Evolutionary conservation across 2,113 vertebrate genomes (phyloP).

Genomic region (Harpagus bidentatus): DNA sequence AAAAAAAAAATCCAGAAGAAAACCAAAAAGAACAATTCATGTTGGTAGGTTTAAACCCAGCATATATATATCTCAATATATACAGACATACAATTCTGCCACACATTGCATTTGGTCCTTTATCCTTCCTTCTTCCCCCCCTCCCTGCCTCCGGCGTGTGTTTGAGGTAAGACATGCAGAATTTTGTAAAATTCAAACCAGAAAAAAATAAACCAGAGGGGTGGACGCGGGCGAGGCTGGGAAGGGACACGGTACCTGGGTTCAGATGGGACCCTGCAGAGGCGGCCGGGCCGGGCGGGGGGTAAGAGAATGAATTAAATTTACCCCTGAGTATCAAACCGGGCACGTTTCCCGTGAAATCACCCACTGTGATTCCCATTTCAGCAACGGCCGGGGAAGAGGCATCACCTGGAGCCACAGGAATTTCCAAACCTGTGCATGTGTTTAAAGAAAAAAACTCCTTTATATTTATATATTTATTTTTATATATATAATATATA

Average conservation of each 20-base stretch:
- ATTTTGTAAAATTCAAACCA: neutral
- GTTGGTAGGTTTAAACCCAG: slow-evolving; percentile 21
- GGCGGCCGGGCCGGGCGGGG: neutral
- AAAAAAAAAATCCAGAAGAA: neutral
- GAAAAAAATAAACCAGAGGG: neutral
- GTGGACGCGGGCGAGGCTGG: neutral
- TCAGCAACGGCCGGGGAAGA: neutral
- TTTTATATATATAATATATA: neutral
- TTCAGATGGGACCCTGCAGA: neutral
- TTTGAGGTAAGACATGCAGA: slow-evolving; percentile 51
- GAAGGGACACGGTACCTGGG: neutral
- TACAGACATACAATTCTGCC: slow-evolving; percentile 59
- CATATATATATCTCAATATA: slow-evolving; percentile 56
- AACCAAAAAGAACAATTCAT: neutral
- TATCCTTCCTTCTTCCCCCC: neutral
- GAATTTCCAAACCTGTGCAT: neutral
- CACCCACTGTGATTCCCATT: neutral
- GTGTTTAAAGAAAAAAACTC: neutral
- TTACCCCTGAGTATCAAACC: neutral
- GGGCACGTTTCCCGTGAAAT: neutral
- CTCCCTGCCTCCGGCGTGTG: neutral
- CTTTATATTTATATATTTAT: neutral
- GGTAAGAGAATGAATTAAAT: neutral
- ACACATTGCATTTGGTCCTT: slow-evolving; percentile 46
- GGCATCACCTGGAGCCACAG: neutral